A percentile compares a stretch with the other conserved stretches of the same genome.
phyloP scores from a whole-genome alignment of 23 tunicate species.

The Halocynthia roretzi region DNA sequence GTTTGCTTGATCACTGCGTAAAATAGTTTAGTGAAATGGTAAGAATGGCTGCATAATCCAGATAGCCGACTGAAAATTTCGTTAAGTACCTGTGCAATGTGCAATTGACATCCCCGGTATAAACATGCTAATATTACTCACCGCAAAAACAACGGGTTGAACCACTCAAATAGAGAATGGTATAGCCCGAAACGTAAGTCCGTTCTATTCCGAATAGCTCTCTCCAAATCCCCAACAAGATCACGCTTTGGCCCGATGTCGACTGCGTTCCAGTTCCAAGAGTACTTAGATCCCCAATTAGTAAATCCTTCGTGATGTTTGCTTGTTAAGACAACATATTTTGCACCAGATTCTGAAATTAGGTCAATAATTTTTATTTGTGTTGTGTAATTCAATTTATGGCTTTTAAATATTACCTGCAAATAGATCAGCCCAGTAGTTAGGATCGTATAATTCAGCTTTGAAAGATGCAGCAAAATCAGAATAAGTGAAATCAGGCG shows the following conservation, averaged over 20 bases:
- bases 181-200: slow-evolving; percentile 38
- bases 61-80: background rate
- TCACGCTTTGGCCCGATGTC: slow-evolving; percentile 52
- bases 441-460: slow-evolving; percentile 65
- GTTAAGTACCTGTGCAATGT: background rate
- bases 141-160: slow-evolving; percentile 33
- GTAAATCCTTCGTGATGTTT: slow-evolving; percentile 87
- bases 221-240: slow-evolving; percentile 55
- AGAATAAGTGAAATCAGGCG: slow-evolving; percentile 54
- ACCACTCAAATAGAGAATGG: slow-evolving; percentile 67
- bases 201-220: slow-evolving; percentile 39
- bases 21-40: background rate
- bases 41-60: no score
- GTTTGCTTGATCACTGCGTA: slow-evolving; percentile 56
- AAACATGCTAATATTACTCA: slow-evolving; percentile 1
- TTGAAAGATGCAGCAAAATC: slow-evolving; percentile 58
- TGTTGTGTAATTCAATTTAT: no score
- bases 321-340: slow-evolving; percentile 53
- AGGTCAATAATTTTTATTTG: no score
- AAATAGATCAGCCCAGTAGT: slow-evolving; percentile 70
- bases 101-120: background rate
- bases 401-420: slow-evolving; percentile 5
- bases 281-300: slow-evolving; percentile 51
- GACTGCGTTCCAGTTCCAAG: slow-evolving; percentile 72
- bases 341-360: slow-evolving; percentile 45